Conservation (phyloP, 2,797 vertebrate species). For the Muscicapa comitata region DNA sequence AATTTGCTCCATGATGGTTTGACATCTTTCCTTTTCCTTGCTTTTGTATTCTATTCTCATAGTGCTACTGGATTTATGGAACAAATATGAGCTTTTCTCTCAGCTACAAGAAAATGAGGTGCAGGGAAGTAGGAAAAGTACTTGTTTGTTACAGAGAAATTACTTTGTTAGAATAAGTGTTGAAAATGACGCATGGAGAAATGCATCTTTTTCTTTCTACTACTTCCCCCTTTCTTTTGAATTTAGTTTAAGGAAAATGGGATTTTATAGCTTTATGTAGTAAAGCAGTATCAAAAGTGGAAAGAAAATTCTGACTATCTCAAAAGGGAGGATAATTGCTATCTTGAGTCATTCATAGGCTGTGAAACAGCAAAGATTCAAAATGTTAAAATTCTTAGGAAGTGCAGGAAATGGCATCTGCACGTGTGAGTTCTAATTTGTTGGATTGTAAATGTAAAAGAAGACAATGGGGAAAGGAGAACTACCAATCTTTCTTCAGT, state of each 20-base stretch:
- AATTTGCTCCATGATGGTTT: conserved; percentile 7
- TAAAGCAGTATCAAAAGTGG: neutral
- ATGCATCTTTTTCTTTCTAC: neutral
- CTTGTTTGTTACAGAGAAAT: conserved; percentile 41
- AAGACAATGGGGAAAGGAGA: neutral
- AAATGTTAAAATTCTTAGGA: neutral
- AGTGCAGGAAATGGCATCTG: neutral
- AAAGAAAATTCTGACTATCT: neutral
- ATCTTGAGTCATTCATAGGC: neutral
- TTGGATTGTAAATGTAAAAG: neutral
- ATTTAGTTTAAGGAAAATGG: neutral
- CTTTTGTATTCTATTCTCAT: conserved; percentile 42
- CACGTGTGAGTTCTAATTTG: neutral
- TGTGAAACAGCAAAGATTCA: neutral
- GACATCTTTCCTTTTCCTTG: conserved; percentile 9
- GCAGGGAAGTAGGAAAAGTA: neutral
- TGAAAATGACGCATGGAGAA: neutral
- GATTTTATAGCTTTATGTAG: neutral
- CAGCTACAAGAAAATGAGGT: neutral
- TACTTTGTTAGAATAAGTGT: conserved; percentile 19
- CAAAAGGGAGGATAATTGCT: neutral
- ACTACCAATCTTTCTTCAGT: neutral
- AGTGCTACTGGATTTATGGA: conserved; percentile 19
- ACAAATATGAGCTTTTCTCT: neutral
- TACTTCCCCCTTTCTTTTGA: neutral